Evolutionary conservation across 2,113 vertebrate species (phyloP), one percentile per base, ranked within the genome.

Genomic region (Prietella phreatophila): DNA sequence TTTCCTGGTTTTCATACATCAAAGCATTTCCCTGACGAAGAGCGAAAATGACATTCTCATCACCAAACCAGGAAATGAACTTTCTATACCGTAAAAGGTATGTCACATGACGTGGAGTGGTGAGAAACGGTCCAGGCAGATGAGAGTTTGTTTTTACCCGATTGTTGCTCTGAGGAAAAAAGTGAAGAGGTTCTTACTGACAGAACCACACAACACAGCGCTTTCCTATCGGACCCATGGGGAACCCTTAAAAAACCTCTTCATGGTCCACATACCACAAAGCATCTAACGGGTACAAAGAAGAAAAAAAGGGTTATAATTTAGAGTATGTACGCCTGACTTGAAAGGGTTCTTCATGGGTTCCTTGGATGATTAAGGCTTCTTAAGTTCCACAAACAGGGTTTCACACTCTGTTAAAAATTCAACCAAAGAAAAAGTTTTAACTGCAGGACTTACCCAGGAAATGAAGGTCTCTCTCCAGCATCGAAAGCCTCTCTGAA

Each of bases 401-500:
- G 73, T n/a, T 50, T 27, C 25, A 30, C 79, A 58, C 27, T 36
- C 58, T 55, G n/a, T 9, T 36, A 17, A 39, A 8, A 2, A 7
- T 11, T 42, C 20, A 25, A 4, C 39, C 4, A 14, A 14, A 60
- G 82, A 17, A 9, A 4, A 10, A 78, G 50, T 53, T 67, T 67
- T 67, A 67, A 67, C 30, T 71, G 42, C 55, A 84, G n/a, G 5
- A 1, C 80, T 14, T 93, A 99, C 98, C 95, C 93, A 91, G 95
- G 94, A 89, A 99, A 99, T 0, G 97, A 97, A 0, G 98, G 98
- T 14, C 98, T 95, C 89, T 99, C 97, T 88, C 98, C 98, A 0
- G 97, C 97, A 0, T 99, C 97, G 0, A 99, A 99, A 0, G 97
- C 96, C 0, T 97, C 97, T 88, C 97, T 93, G 92, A 99, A 96